A percentile compares a stretch with the other conserved stretches of the same genome.
Evolutionary conservation across 2,797 vertebrate genomes (phyloP).

Genomic region (Leptodactylus fallax): DNA sequence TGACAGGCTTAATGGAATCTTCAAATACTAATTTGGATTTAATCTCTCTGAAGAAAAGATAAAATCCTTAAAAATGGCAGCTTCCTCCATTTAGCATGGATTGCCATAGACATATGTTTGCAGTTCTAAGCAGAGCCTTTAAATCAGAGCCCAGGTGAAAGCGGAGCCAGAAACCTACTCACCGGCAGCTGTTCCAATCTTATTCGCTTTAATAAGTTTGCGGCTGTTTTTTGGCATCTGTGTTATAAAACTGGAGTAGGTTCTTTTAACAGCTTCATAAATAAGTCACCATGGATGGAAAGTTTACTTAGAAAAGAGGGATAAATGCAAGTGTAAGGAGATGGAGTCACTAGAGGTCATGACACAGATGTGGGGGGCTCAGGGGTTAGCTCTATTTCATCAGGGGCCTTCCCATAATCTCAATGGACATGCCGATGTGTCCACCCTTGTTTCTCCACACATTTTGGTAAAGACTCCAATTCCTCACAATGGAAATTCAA

Average conservation of each 20-base stretch:
- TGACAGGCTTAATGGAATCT: constrained; percentile 24
- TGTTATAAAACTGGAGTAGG: constrained; percentile 4
- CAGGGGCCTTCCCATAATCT: too few species aligned
- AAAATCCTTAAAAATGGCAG: constrained; percentile 43
- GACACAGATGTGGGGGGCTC: background rate
- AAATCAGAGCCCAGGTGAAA: constrained; percentile 39
- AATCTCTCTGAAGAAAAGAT: constrained; percentile 45
- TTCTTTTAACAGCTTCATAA: background rate
- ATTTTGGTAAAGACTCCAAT: too few species aligned
- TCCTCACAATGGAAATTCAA: too few species aligned
- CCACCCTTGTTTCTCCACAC: too few species aligned
- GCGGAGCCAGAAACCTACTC: constrained; percentile 26
- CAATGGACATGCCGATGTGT: too few species aligned
- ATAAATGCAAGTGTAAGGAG: background rate
- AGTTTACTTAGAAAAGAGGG: background rate
- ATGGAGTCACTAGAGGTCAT: too few species aligned
- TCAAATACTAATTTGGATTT: constrained; percentile 41
- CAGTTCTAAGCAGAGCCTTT: constrained; percentile 24
- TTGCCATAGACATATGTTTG: constrained; percentile 39
- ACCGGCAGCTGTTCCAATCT: constrained; percentile 34
- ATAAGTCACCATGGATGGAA: constrained; percentile 15
- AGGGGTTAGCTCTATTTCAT: background rate
- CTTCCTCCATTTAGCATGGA: background rate
- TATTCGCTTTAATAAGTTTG: constrained; percentile 34
- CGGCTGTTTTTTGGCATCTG: constrained; percentile 14